A percentile compares a stretch with the other conserved stretches of the same genome.
phyloP scores from a whole-genome alignment of 2,797 vertebrate species.

The Channa striata region DNA sequence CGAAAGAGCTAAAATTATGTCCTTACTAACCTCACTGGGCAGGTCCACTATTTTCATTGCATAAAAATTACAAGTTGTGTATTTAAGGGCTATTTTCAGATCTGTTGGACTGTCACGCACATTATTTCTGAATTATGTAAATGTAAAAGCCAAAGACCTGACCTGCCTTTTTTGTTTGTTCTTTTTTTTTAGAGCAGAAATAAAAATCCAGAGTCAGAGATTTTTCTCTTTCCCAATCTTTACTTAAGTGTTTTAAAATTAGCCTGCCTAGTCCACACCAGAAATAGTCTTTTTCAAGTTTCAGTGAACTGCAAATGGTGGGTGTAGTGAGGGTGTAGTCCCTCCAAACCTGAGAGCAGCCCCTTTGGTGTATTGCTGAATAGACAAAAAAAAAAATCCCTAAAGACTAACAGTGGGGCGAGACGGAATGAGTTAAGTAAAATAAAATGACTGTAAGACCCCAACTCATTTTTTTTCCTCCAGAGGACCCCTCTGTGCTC shows the following conservation, averaged over 20 bases:
- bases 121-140: constrained; percentile 48
- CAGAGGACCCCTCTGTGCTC: background rate
- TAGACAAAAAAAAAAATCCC: constrained; percentile 88
- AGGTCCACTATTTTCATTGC: constrained; percentile 65
- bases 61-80: constrained; percentile 74
- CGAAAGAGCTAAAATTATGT: constrained; percentile 69
- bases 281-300: constrained; percentile 52
- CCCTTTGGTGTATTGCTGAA: constrained; percentile 84
- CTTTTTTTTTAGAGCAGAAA: constrained; percentile 45
- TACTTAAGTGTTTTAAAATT: constrained; percentile 67
- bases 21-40: constrained; percentile 66
- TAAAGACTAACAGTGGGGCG: constrained; percentile 70
- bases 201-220: constrained; percentile 42
- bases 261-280: constrained; percentile 42
- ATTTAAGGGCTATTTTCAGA: constrained; percentile 62
- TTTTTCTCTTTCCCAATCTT: constrained; percentile 28
- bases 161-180: background rate
- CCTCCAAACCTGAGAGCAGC: constrained; percentile 63
- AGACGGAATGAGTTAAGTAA: constrained; percentile 61
- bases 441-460: constrained; percentile 78
- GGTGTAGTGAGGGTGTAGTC: constrained; percentile 63
- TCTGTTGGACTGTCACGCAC: constrained; percentile 45
- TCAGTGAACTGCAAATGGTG: constrained; percentile 42
- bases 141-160: constrained; percentile 40
- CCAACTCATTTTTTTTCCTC: constrained; percentile 38